phyloP scores from a whole-genome alignment of 2,888 invertebrate species.

The Melanostoma scalare region DNA sequence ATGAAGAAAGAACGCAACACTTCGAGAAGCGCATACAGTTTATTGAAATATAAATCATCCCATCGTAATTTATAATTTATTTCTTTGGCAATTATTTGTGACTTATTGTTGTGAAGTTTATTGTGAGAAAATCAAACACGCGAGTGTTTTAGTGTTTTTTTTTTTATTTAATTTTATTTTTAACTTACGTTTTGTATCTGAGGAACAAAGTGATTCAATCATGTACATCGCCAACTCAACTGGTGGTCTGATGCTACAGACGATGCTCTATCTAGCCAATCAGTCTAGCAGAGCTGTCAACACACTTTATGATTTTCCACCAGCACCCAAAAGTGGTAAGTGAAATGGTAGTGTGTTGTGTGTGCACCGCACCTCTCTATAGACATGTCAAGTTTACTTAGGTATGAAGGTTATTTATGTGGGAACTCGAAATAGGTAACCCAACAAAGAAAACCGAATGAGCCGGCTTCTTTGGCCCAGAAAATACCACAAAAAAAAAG shows the following conservation, averaged over 20 bases:
- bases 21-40: too few species aligned
- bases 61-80: too few species aligned
- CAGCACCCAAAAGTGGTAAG: conserved; percentile 80
- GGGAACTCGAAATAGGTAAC: background rate
- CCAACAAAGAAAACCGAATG: background rate
- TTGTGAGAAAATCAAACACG: background rate
- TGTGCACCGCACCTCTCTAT: background rate
- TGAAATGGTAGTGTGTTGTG: conserved; percentile 40
- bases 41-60: too few species aligned
- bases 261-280: conserved; percentile 82
- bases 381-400: background rate
- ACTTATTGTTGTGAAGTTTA: too few species aligned
- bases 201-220: conserved; percentile 20
- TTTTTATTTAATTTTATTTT: background rate
- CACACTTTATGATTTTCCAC: conserved; percentile 79
- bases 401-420: conserved; percentile 1
- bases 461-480: conserved; percentile 39
- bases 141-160: conserved; percentile 32
- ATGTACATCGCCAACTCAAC: conserved; percentile 81
- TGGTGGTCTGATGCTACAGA: conserved; percentile 81
- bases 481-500: conserved; percentile 3
- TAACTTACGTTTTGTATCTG: too few species aligned
- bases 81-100: too few species aligned
- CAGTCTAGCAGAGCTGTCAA: conserved; percentile 80
- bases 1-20: conserved; percentile 5